phyloP scores from a whole-genome alignment of 2,888 invertebrate genomes.

The Punctoribates punctum region DNA sequence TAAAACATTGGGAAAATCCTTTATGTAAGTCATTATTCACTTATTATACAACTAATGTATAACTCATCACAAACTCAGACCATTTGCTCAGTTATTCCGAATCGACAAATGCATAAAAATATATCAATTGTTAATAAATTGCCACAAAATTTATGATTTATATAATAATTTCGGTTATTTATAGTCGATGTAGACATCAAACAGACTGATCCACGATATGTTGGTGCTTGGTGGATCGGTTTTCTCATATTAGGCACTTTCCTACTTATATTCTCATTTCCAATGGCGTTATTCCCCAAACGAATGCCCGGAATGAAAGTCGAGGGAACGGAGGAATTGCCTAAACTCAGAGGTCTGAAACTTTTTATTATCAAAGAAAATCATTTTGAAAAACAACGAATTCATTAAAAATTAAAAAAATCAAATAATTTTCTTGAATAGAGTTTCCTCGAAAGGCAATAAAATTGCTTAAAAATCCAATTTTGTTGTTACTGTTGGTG shows the following conservation, averaged over 20 bases:
- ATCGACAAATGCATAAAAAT: too few species aligned
- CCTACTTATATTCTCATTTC: conserved; percentile 46
- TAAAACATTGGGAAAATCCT: conserved; percentile 47
- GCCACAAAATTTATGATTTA: too few species aligned
- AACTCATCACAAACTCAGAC: too few species aligned
- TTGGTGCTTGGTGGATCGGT: conserved; percentile 50
- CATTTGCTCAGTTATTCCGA: too few species aligned
- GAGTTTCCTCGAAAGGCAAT: conserved; percentile 42
- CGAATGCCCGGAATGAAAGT: conserved; percentile 4
- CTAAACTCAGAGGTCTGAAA: too few species aligned
- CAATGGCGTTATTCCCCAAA: conserved; percentile 46
- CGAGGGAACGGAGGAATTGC: conserved; percentile 4
- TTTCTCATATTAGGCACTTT: conserved; percentile 48
- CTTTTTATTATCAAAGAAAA: too few species aligned
- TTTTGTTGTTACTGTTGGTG: conserved; percentile 43
- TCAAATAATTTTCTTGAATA: conserved; percentile 14
- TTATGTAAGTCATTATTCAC: conserved; percentile 45
- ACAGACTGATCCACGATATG: conserved; percentile 48
- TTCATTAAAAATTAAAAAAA: too few species aligned
- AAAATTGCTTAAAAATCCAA: conserved; percentile 45
- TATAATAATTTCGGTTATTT: too few species aligned
- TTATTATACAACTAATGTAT: background rate
- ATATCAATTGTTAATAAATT: too few species aligned
- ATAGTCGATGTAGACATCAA: conserved; percentile 48
- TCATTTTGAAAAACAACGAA: too few species aligned